Percentiles rank a stretch among this genome's conserved stretches.
Conservation (phyloP, 2,888 invertebrate genomes). For the Sphecodes monilicornis region DNA sequence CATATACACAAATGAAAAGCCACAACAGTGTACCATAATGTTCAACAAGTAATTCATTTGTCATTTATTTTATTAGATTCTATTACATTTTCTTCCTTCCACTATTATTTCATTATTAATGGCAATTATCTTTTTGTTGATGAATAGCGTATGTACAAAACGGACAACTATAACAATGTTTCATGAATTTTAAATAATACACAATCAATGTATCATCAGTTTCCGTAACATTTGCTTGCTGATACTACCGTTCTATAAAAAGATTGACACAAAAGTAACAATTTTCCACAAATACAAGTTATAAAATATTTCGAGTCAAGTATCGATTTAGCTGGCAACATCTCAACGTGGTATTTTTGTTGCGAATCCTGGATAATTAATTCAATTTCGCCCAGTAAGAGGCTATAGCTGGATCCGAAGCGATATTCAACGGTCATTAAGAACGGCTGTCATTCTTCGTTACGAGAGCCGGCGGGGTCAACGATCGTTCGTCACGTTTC, state of each 20-base stretch:
- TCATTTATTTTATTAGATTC: not conserved
- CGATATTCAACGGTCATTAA: slow-evolving; percentile 57
- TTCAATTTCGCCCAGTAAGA: not conserved
- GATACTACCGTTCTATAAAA: not conserved
- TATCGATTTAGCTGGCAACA: not conserved
- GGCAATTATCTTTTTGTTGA: too few relatives aligned
- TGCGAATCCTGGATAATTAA: not conserved
- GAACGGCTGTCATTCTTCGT: slow-evolving; percentile 37
- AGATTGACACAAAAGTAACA: too few relatives aligned
- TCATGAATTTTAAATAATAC: not conserved
- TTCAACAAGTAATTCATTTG: not conserved
- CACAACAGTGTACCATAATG: too few relatives aligned
- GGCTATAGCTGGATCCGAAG: slow-evolving; percentile 23
- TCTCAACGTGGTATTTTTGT: not conserved
- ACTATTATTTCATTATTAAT: too few relatives aligned
- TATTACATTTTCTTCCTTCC: not conserved
- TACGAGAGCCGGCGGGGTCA: slow-evolving; percentile 50
- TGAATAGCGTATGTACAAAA: not conserved
- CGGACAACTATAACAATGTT: not conserved
- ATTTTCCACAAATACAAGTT: not conserved
- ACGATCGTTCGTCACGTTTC: slow-evolving; percentile 53
- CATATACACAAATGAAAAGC: not conserved
- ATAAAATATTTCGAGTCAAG: not conserved
- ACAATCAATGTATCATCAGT: not conserved
- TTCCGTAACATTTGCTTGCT: not conserved